These are phyloP conservation scores for Brachionus calyciflorus DNA, from an alignment of 1,140 invertebrate genomes.

Conservation along the genomic window DNA sequence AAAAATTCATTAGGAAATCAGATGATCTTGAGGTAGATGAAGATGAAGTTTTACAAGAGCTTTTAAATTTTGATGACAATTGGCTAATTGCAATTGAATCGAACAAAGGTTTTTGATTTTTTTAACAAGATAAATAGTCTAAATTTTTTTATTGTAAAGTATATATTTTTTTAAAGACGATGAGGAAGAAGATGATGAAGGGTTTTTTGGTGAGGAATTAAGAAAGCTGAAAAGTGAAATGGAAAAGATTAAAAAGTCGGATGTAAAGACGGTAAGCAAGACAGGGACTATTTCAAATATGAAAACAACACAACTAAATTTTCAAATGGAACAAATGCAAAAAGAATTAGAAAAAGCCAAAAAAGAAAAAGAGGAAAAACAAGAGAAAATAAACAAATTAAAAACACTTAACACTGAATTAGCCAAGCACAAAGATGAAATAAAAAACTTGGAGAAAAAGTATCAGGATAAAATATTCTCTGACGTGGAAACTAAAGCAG, in stretches of 20 bases:
- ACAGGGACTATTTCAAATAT: background rate
- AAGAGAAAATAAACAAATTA: background rate
- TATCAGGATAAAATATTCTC: background rate
- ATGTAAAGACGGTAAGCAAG: background rate
- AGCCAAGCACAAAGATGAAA: background rate
- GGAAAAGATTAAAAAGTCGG: background rate
- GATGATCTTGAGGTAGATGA: background rate
- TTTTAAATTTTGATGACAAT: background rate
- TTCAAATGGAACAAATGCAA: background rate
- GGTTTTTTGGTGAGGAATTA: no score
- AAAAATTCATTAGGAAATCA: background rate
- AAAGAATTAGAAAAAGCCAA: background rate
- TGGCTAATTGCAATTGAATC: background rate
- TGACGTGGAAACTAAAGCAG: background rate
- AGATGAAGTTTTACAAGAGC: background rate
- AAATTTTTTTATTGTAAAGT: no score
- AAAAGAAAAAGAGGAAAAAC: background rate
- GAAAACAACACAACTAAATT: background rate
- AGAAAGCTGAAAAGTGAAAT: no score
- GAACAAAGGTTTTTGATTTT: background rate
- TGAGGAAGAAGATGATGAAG: no score
- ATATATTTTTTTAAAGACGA: no score
- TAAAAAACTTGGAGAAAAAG: background rate
- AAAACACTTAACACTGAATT: background rate
- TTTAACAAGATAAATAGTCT: background rate